Base-by-base conservation (phyloP, 2,113 vertebrate genomes). In the Chaetops frenatus region DNA sequence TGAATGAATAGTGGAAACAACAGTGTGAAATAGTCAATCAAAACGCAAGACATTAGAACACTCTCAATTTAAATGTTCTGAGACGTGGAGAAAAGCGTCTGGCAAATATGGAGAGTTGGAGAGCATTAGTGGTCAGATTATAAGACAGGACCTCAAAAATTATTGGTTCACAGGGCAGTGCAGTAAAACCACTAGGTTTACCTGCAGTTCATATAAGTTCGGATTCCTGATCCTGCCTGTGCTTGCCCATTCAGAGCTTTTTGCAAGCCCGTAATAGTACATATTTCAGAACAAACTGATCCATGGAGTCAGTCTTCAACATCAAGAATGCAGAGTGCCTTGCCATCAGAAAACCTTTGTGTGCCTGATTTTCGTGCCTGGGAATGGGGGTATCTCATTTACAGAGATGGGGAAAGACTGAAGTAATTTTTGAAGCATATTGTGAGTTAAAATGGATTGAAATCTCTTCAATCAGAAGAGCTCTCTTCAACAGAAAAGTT, bases 1-100 rank as follows among this genome's bases (percentile, higher is more conserved):
- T 19, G 71, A 95, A 72, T 51, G 81, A 69, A 35, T 50, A 92
- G 81, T 90, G 78, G 87, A 95, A 92, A 92, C 40, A 78, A 77
- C 22, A 80, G 70, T 66, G 42, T 86, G 71, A 95, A 88, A 90
- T 69, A 86, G 66, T 90, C 31, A 44, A 14, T 89, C 42, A 53
- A 81, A 81, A 25, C 12, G 17, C 61, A 77, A 15, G n/a, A 47
- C 19, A 51, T 73, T 82, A 80, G 19, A 72, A 76, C 57, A n/a
- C 15, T 81, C 36, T 88, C 28, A 40, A 6, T 81, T 92, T 73
- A 83, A 86, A 51, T 81, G 27, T 74, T 91, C 50, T 65, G 73
- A 87, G 57, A 21, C 0, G 0, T 28, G 17, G 53, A 61, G 23
- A 89, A 74, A 81, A 50, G 29, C 17, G 4, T 71, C 81, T 85